Conservation (phyloP, 92 coral and sea anemone genomes). For the Paramuricea clavata region DNA sequence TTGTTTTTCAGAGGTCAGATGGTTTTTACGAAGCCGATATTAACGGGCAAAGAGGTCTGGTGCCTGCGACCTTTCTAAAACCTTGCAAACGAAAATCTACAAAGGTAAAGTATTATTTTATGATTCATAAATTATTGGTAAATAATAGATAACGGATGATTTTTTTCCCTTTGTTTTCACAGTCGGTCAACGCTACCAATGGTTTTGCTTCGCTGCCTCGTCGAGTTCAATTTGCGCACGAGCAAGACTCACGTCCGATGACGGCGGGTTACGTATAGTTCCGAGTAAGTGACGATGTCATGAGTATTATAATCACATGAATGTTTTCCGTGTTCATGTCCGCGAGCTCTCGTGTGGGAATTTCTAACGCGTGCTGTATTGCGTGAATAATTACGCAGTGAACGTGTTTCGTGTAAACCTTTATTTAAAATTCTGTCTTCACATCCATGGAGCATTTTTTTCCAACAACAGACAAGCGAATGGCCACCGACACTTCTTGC, state of each 20-base stretch:
- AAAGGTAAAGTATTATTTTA: constrained; percentile 18
- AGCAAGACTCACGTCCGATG: constrained; percentile 15
- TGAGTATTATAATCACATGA: not conserved
- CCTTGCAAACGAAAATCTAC: constrained; percentile 45
- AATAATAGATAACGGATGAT: too few relatives aligned
- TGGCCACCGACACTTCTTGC: too few relatives aligned
- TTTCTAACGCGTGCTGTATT: not conserved
- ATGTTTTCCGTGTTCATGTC: not conserved
- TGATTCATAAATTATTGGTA: not conserved
- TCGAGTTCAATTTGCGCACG: constrained; percentile 41
- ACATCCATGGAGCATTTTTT: too few relatives aligned
- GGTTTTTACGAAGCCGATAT: constrained; percentile 89
- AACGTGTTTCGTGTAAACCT: too few relatives aligned
- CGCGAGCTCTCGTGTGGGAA: not conserved
- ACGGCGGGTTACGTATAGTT: constrained; percentile 40
- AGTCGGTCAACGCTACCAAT: constrained; percentile 32
- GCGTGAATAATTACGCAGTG: not conserved
- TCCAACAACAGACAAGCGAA: too few relatives aligned
- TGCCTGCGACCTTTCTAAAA: constrained; percentile 91
- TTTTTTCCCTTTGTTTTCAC: constrained; percentile 3
- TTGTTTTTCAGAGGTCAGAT: constrained; percentile 72
- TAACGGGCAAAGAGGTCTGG: constrained; percentile 85
- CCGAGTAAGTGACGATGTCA: not conserved
- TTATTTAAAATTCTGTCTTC: too few relatives aligned
- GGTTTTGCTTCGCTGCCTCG: constrained; percentile 49